Percentiles rank a stretch among this genome's conserved stretches.
phyloP scores from a whole-genome alignment of 2,888 invertebrate genomes.

The Eristalis arbustorum region DNA sequence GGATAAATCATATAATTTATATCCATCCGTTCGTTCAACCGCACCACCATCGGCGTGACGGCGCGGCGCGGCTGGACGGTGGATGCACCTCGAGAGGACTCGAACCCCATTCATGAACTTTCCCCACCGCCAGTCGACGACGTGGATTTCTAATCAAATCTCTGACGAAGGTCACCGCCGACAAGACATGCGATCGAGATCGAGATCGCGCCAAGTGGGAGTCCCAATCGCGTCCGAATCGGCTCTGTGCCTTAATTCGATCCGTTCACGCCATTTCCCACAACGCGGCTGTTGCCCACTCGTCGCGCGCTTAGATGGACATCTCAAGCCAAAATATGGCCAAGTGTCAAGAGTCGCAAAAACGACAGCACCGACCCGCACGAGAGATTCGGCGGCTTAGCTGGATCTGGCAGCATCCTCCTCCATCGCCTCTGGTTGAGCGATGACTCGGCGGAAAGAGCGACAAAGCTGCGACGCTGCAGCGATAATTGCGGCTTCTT shows the following conservation, averaged over 20 bases:
- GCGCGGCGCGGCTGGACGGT: background rate
- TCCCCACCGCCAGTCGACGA: constrained; percentile 13
- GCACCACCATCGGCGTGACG: background rate
- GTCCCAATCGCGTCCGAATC: background rate
- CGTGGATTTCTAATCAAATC: constrained; percentile 55
- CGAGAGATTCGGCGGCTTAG: constrained; percentile 8
- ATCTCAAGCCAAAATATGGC: constrained; percentile 16
- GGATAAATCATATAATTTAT: constrained; percentile 70
- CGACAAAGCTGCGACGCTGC: constrained; percentile 26
- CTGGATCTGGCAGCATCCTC: background rate
- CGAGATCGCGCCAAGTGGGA: background rate
- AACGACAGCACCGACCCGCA: constrained; percentile 36
- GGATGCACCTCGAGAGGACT: constrained; percentile 39
- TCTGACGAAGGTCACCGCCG: constrained; percentile 63
- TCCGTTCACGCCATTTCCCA: constrained; percentile 57
- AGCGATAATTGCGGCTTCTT: constrained; percentile 62
- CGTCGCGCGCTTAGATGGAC: constrained; percentile 30
- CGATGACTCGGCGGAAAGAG: constrained; percentile 46
- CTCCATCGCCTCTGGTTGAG: constrained; percentile 2
- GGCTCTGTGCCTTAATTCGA: constrained; percentile 54
- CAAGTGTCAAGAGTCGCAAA: constrained; percentile 22
- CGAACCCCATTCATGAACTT: constrained; percentile 52
- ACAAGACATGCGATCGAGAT: constrained; percentile 49
- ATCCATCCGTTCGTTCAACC: constrained; percentile 65
- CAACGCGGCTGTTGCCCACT: constrained; percentile 28